Percentiles rank a stretch among this genome's conserved stretches.
Conservation (phyloP, 2,888 invertebrate species). For the Nemoura dubitans region DNA sequence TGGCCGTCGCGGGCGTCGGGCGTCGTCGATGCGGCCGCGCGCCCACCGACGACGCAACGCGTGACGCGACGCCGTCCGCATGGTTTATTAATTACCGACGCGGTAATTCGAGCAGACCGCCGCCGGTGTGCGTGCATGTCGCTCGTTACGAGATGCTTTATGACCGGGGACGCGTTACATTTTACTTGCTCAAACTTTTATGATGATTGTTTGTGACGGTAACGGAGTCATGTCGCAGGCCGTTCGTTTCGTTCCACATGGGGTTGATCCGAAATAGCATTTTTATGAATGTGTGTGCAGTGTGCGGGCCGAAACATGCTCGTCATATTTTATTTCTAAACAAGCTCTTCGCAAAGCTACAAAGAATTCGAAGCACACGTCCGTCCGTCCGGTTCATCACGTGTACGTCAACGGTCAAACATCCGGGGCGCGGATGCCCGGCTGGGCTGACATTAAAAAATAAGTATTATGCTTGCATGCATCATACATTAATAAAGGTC, state of each 20-base stretch:
- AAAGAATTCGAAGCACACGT: too few relatives aligned
- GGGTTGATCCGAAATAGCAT: neutral
- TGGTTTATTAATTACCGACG: neutral
- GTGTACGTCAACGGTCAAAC: too few relatives aligned
- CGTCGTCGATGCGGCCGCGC: too few relatives aligned
- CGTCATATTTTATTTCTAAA: neutral
- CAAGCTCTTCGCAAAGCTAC: too few relatives aligned
- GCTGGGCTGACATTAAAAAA: too few relatives aligned
- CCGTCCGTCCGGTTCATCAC: too few relatives aligned
- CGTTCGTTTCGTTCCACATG: too few relatives aligned
- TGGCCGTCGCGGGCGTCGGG: too few relatives aligned
- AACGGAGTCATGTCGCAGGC: neutral
- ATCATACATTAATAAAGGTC: too few relatives aligned
- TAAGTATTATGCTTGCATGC: too few relatives aligned
- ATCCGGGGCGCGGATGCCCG: too few relatives aligned
- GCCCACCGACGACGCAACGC: neutral
- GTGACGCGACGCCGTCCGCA: neutral
- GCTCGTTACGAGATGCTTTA: neutral
- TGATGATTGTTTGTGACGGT: neutral
- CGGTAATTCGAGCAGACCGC: too few relatives aligned
- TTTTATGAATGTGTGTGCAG: neutral
- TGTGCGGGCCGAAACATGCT: neutral
- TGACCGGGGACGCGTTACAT: neutral
- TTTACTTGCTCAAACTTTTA: neutral
- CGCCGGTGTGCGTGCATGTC: neutral